Percentiles rank a stretch among this genome's conserved stretches.
Evolutionary conservation across 2,888 invertebrate species (phyloP).

Genomic region (Dioctria linearis): DNA sequence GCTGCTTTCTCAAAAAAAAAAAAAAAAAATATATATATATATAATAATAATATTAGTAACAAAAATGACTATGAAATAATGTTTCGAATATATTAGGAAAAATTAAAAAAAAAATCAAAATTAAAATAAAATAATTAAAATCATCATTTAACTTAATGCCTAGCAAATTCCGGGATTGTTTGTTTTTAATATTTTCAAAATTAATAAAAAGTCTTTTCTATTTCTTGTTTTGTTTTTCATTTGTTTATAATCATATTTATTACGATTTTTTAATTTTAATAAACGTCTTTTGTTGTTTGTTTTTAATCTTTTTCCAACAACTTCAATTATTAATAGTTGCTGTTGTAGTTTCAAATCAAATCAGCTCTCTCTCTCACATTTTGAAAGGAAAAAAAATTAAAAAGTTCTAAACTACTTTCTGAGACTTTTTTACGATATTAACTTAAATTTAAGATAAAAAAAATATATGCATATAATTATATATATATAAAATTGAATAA

Average conservation of each 20-base stretch:
- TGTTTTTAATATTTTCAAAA: background rate
- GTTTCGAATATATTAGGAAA: constrained; percentile 49
- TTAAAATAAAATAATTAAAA: background rate
- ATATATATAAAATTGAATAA: constrained; percentile 54
- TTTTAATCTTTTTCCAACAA: background rate
- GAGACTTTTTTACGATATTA: constrained; percentile 39
- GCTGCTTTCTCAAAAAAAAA: constrained; percentile 60
- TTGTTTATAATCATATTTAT: too few relatives aligned
- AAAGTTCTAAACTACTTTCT: background rate
- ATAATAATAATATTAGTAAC: constrained; percentile 59
- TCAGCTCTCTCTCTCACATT: background rate
- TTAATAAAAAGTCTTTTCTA: too few relatives aligned
- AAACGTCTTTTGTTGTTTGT: background rate
- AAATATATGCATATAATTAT: constrained; percentile 16
- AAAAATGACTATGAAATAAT: constrained; percentile 58
- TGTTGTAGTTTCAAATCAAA: background rate
- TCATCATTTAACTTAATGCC: background rate
- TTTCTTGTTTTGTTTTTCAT: too few relatives aligned
- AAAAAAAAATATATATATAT: constrained; percentile 52
- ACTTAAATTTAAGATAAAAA: constrained; percentile 59
- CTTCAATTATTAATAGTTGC: background rate
- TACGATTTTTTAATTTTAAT: background rate
- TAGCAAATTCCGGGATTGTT: background rate
- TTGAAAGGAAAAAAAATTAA: background rate
- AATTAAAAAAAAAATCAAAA: background rate